Conservation (phyloP, 1,140 invertebrate species). For the Drosophila trapezifrons region DNA sequence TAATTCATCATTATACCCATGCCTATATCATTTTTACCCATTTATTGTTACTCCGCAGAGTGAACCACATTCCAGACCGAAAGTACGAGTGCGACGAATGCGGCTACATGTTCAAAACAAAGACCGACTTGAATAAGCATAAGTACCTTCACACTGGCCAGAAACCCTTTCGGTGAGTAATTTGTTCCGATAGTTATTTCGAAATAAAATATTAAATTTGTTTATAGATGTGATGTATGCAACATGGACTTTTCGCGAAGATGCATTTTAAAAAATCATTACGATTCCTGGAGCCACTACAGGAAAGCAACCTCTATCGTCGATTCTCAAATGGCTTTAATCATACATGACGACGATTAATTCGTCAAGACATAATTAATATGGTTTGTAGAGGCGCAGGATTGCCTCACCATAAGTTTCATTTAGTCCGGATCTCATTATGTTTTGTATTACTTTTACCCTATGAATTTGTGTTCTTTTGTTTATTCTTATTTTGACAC, state of each 20-base stretch:
- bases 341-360: not conserved
- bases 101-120: constrained; percentile 17
- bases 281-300: constrained; percentile 14
- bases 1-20: not conserved
- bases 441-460: not conserved
- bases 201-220: not conserved
- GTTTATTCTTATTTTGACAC: not conserved
- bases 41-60: not conserved
- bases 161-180: constrained; percentile 32
- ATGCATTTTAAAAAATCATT: constrained; percentile 34
- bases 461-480: not conserved
- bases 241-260: constrained; percentile 21
- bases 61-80: constrained; percentile 15
- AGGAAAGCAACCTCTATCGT: constrained; percentile 1
- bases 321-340: not conserved
- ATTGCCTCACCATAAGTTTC: not conserved
- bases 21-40: not conserved
- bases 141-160: constrained; percentile 27
- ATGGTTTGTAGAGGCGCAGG: not conserved
- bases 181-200: not conserved
- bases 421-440: not conserved
- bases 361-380: not conserved
- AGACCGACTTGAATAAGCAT: constrained; percentile 41
- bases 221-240: constrained; percentile 44
- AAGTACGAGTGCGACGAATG: constrained; percentile 35